Conservation (phyloP, 2,113 vertebrate species). For the Oriolus oriolus region DNA sequence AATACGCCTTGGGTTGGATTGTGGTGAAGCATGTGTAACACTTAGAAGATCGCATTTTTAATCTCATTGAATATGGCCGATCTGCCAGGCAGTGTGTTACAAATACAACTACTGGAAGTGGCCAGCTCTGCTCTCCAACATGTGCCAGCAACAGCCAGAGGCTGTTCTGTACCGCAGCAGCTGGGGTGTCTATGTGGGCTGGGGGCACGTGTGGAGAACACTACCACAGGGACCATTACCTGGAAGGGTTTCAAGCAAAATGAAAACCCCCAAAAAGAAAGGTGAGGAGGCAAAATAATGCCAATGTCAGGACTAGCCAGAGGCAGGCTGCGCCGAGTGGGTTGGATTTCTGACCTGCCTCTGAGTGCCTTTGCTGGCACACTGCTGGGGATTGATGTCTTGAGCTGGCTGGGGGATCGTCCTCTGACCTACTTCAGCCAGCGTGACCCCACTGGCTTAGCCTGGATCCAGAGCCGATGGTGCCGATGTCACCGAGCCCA, state of each 20-base stretch:
- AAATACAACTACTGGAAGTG: not conserved
- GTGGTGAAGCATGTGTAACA: not conserved
- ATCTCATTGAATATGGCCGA: not conserved
- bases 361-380: not conserved
- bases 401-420: not conserved
- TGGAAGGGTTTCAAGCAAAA: not conserved
- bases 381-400: not conserved
- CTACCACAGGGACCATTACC: not conserved
- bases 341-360: not conserved
- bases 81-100: not conserved
- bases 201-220: fast-evolving
- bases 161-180: fast-evolving
- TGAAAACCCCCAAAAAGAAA: not conserved
- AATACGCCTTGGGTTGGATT: not conserved
- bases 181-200: not conserved
- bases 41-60: not conserved
- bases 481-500: not conserved
- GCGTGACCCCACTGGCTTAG: not conserved
- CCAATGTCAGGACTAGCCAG: not conserved
- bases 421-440: not conserved
- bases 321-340: not conserved
- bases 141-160: not conserved
- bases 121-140: not conserved
- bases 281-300: not conserved
- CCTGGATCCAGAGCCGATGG: fast-evolving